Percentiles rank a stretch among this genome's conserved stretches.
Conservation (phyloP, 2,888 invertebrate species). For the Ormia ochracea region DNA sequence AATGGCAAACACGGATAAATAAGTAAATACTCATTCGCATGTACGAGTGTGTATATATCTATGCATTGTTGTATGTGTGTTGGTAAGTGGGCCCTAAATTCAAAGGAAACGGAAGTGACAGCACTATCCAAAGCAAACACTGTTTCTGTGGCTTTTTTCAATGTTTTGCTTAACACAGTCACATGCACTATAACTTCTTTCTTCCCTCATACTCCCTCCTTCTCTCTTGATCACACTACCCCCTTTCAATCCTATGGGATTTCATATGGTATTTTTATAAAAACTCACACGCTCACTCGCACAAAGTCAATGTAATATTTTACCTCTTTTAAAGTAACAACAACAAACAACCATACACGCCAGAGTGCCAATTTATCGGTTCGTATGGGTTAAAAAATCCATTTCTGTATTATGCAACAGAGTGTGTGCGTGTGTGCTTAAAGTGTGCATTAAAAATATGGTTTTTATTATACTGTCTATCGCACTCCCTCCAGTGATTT, state of each 20-base stretch:
- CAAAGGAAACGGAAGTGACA: constrained; percentile 61
- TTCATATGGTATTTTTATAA: background rate
- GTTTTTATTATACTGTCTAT: constrained; percentile 5
- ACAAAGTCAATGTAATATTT: constrained; percentile 33
- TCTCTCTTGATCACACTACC: too few relatives aligned
- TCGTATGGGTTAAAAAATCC: constrained; percentile 4
- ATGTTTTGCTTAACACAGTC: background rate
- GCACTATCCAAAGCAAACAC: constrained; percentile 55
- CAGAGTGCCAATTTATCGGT: constrained; percentile 42
- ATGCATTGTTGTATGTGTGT: too few relatives aligned
- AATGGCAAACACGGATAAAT: constrained; percentile 15
- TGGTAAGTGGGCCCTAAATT: constrained; percentile 44
- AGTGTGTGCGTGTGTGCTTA: background rate
- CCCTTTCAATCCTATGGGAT: background rate
- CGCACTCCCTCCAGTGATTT: background rate
- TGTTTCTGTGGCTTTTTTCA: constrained; percentile 27
- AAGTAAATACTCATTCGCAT: background rate
- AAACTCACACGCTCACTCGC: background rate
- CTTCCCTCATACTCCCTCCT: background rate
- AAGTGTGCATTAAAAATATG: background rate
- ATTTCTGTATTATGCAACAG: background rate
- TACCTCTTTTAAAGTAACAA: constrained; percentile 10
- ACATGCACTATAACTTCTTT: background rate
- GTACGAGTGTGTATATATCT: background rate
- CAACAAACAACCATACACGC: background rate